Evolutionary conservation across 2,113 vertebrate species (phyloP), one percentile per base, ranked within the genome.

Genomic region (Leptocoma aspasia): DNA sequence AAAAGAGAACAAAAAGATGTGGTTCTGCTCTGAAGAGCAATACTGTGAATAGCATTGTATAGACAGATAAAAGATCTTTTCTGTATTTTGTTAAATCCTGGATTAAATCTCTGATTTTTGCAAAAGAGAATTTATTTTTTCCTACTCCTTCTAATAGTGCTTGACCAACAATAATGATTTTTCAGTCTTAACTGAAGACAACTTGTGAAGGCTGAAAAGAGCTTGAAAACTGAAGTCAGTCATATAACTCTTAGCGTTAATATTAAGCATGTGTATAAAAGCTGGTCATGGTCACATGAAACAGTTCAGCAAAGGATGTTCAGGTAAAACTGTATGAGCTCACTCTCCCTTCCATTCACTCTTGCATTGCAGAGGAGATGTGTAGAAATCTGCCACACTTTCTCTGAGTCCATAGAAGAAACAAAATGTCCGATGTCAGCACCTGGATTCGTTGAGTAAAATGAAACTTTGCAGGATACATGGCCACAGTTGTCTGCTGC

Each of bases 1-100:
- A 70, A 80, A 50, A 75, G 57, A 91, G 53, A 89, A 85, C 22
- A 86, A 85, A 91, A 94, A 72, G 26, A 65, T 54, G 15, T 7
- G 2, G 9, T 60, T 87, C 53, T 65, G 10, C 45, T 82, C 78
- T 69, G 70, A 82, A 87, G 68, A 84, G n/a, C 18, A 69, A 7
- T 72, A 45, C 41, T 61, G 41, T 95, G 83, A 69, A 60, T 82
- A 76, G 17, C 37, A 39, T 18, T 72, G n/a, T 57, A 39, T 24
- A 60, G 57, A 39, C 3, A 66, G 60, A 92, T 53, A 66, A 89
- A 86, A 81, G 30, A 8, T 52, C 8, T 70, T 92, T 22, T 61
- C n/a, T 72, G 10, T 56, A 14, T 72, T 82, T 80, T 49, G 2
- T n/a, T 65, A 45, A 69, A 3, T 60, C 15, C n/a, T 5, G 5